phyloP scores from a whole-genome alignment of 2,113 vertebrate species.

The Chionodraco myersi region DNA sequence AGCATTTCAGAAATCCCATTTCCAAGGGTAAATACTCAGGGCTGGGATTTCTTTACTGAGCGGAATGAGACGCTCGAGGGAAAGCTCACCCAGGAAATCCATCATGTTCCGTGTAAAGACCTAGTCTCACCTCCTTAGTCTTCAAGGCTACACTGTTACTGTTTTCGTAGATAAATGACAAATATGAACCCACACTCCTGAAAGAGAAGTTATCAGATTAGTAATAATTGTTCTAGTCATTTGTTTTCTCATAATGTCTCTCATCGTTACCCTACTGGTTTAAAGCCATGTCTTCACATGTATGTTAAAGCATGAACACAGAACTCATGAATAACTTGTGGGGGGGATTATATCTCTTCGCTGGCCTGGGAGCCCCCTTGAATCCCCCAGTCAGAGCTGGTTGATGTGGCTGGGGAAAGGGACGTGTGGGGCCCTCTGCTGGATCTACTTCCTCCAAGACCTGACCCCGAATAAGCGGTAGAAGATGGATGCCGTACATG shows the following conservation, averaged over 20 bases:
- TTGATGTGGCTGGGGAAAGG: too few relatives aligned
- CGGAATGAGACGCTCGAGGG: background rate
- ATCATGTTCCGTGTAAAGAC: slow-evolving; percentile 22
- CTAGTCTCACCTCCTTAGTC: background rate
- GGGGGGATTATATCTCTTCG: too few relatives aligned
- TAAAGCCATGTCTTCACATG: background rate
- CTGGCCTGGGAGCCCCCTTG: too few relatives aligned
- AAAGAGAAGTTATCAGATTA: background rate
- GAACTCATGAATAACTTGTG: too few relatives aligned
- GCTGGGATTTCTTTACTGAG: background rate
- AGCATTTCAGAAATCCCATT: slow-evolving; percentile 26
- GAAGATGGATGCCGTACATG: too few relatives aligned
- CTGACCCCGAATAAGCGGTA: too few relatives aligned
- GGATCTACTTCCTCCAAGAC: too few relatives aligned
- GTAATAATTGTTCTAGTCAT: background rate
- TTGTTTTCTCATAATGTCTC: background rate
- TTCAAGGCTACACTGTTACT: background rate
- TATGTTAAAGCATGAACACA: too few relatives aligned
- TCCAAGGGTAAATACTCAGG: background rate
- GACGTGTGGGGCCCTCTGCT: too few relatives aligned
- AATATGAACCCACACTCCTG: background rate
- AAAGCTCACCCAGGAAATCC: slow-evolving; percentile 27
- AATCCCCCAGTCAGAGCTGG: too few relatives aligned
- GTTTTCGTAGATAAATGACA: background rate
- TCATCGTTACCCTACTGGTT: background rate